Percentiles rank a stretch among this genome's conserved stretches.
Evolutionary conservation across 2,888 invertebrate genomes (phyloP).

Genomic region (Axea sp.): DNA sequence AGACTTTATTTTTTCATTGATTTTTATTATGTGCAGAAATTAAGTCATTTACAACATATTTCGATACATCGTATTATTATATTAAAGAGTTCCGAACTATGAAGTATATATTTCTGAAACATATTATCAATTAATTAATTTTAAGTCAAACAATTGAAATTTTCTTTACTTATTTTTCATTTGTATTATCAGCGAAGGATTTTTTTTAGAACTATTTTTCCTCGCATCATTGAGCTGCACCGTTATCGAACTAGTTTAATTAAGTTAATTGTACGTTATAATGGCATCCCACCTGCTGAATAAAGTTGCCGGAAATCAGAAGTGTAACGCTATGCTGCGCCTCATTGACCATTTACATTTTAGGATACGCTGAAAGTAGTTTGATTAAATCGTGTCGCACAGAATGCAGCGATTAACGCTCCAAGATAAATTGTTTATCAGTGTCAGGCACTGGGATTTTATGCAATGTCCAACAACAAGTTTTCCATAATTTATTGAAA

Average conservation of each 20-base stretch:
- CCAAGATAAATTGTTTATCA: constrained; percentile 15
- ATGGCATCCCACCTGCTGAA: constrained; percentile 14
- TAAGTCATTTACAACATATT: too few species aligned
- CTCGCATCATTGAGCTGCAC: too few species aligned
- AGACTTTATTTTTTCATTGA: too few species aligned
- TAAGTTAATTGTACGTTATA: constrained; percentile 12
- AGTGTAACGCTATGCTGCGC: not conserved
- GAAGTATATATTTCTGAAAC: too few species aligned
- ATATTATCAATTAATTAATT: too few species aligned
- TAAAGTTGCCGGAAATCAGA: constrained; percentile 13
- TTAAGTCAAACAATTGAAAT: too few species aligned
- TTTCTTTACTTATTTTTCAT: too few species aligned
- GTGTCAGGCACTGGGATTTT: not conserved
- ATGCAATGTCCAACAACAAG: not conserved
- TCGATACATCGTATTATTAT: too few species aligned
- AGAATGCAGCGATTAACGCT: constrained; percentile 1
- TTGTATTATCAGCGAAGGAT: too few species aligned
- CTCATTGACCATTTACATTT: constrained; percentile 19
- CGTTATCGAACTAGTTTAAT: constrained; percentile 19
- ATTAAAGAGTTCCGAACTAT: too few species aligned
- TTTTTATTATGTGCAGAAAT: too few species aligned
- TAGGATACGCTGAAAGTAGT: constrained; percentile 9
- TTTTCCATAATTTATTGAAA: constrained; percentile 18
- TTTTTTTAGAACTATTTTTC: too few species aligned
- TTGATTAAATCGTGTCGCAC: constrained; percentile 11